phyloP scores from a whole-genome alignment of 2,888 invertebrate genomes.

The Tiliacea citrago region DNA sequence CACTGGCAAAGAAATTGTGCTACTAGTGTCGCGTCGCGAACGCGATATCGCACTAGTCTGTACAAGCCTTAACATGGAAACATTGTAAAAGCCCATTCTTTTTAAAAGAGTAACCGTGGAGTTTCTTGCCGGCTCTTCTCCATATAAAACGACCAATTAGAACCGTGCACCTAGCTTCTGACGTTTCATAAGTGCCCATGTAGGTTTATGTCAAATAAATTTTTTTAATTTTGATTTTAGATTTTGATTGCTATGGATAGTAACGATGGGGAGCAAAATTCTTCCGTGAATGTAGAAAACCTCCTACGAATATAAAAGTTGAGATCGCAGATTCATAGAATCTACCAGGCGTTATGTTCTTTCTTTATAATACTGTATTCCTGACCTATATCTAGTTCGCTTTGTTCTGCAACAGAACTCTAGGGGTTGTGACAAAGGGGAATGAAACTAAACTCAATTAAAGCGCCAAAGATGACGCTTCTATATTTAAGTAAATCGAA shows the following conservation, averaged over 20 bases:
- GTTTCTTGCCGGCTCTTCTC: no score
- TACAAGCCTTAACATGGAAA: no score
- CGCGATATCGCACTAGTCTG: no score
- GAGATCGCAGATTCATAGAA: not conserved
- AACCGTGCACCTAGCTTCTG: no score
- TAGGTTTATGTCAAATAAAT: no score
- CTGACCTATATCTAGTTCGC: constrained; percentile 4
- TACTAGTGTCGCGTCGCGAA: no score
- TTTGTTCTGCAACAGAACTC: constrained; percentile 16
- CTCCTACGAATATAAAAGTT: not conserved
- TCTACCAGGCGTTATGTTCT: constrained; percentile 1
- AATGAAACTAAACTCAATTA: constrained; percentile 33
- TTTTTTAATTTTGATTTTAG: no score
- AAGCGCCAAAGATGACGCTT: constrained; percentile 18
- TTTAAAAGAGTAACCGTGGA: no score
- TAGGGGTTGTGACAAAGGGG: constrained; percentile 17
- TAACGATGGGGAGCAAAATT: not conserved
- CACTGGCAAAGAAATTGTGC: no score
- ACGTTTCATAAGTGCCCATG: no score
- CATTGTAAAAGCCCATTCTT: no score
- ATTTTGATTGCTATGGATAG: not conserved
- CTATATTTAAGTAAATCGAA: constrained; percentile 28
- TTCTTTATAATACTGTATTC: constrained; percentile 3
- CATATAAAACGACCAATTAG: no score
- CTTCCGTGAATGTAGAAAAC: not conserved